Percentiles rank a stretch among this genome's conserved stretches.
These are phyloP conservation scores for Eristalinus sepulchralis DNA, from an alignment of 2,888 invertebrate genomes.

Conservation along the genomic window DNA sequence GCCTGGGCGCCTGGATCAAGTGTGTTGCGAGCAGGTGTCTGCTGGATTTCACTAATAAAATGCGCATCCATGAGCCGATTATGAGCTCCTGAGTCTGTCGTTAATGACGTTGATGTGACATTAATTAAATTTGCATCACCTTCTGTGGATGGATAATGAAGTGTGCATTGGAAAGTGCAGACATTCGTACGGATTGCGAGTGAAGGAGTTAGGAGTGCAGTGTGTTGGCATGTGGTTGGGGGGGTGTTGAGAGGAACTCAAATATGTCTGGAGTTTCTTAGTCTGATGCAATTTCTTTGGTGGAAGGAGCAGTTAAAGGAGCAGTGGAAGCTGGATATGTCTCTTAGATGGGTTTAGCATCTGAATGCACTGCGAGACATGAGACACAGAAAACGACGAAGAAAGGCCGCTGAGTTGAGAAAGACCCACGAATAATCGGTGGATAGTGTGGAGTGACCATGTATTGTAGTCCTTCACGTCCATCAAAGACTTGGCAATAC, in stretches of 20 bases:
- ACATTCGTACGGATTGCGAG: neutral
- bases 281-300: neutral
- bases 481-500: no score
- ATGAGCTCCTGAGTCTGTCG: neutral
- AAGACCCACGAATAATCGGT: no score
- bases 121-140: neutral
- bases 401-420: no score
- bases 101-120: neutral
- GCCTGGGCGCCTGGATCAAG: neutral
- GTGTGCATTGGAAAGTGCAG: neutral
- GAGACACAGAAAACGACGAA: no score
- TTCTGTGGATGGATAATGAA: neutral
- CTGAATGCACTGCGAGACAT: no score
- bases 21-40: neutral
- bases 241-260: neutral
- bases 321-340: neutral
- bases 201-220: neutral
- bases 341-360: neutral
- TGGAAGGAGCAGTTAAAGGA: neutral
- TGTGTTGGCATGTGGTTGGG: neutral
- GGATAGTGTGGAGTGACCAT: no score
- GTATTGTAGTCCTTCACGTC: no score
- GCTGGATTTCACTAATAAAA: neutral
- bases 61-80: neutral
- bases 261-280: neutral